Evolutionary conservation across 2,113 vertebrate genomes (phyloP).

Genomic region (Chroicocephalus ridibundus): DNA sequence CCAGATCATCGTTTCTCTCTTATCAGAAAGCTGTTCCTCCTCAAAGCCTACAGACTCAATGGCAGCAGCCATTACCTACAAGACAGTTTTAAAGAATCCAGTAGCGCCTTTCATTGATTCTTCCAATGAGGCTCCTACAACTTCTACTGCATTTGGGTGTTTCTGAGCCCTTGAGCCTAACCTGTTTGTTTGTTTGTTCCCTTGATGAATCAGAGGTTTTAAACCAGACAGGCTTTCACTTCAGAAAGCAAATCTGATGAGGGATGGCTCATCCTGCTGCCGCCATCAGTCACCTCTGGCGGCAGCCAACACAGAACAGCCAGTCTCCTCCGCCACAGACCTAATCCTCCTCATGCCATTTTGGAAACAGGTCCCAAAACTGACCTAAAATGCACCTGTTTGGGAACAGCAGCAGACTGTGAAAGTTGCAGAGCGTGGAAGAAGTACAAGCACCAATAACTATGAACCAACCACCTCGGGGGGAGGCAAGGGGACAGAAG

Average conservation of each 20-base stretch:
- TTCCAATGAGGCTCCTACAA: accelerated
- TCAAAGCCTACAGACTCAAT: not conserved
- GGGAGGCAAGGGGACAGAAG: too few relatives aligned
- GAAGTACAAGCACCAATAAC: too few relatives aligned
- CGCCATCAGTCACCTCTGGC: not conserved
- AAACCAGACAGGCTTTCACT: not conserved
- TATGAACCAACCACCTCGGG: accelerated
- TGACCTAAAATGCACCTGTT: accelerated
- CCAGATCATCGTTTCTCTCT: not conserved
- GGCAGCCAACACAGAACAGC: not conserved
- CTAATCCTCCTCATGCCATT: not conserved
- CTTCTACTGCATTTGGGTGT: too few relatives aligned
- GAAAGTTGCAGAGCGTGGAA: accelerated
- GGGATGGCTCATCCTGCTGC: not conserved
- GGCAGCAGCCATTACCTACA: constrained; percentile 41
- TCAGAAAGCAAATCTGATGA: not conserved
- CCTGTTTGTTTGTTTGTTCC: not conserved
- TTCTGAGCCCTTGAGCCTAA: not conserved
- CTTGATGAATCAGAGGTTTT: not conserved
- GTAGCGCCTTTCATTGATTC: not conserved
- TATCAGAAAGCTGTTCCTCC: not conserved
- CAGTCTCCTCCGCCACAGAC: accelerated
- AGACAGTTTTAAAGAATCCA: not conserved
- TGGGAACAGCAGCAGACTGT: not conserved
- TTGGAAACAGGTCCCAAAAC: not conserved